These are phyloP conservation scores for Macroglossus sobrinus DNA, from an alignment of 2,113 vertebrate genomes.

Conservation along the genomic window DNA sequence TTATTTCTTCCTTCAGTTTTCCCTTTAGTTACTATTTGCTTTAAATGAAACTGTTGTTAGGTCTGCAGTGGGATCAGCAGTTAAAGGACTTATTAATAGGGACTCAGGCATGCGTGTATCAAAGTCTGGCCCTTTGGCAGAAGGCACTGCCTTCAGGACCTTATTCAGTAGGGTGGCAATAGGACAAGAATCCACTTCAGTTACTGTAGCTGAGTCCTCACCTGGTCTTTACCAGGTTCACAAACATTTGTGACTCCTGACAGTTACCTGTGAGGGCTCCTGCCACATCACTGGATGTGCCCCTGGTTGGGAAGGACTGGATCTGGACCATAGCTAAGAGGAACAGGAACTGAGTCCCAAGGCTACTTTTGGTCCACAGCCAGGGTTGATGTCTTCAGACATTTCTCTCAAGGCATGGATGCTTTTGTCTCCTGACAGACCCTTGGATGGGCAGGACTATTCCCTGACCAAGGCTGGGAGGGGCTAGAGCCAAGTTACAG, in stretches of 20 bases:
- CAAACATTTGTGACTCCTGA: not conserved
- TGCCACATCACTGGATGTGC: not conserved
- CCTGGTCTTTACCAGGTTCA: not conserved
- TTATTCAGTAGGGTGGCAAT: not conserved
- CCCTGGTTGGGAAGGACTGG: not conserved
- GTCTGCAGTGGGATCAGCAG: not conserved
- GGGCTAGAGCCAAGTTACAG: not conserved
- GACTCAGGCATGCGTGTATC: not conserved
- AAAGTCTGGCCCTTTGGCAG: not conserved
- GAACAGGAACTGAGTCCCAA: not conserved
- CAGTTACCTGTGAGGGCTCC: not conserved
- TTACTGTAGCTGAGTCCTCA: not conserved
- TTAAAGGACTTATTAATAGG: not conserved
- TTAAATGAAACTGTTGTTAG: not conserved
- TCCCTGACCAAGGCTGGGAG: not conserved
- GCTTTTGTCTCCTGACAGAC: not conserved
- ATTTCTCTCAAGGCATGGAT: not conserved
- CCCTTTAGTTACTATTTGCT: not conserved
- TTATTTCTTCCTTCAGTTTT: not conserved
- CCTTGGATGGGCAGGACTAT: not conserved
- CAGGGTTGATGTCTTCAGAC: not conserved
- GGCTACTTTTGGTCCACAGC: not conserved
- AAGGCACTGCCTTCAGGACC: not conserved
- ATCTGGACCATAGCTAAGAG: not conserved
- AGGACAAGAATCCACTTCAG: not conserved